Evolutionary conservation across 2,797 vertebrate genomes (phyloP).

Genomic region (Podarcis lilfordi): DNA sequence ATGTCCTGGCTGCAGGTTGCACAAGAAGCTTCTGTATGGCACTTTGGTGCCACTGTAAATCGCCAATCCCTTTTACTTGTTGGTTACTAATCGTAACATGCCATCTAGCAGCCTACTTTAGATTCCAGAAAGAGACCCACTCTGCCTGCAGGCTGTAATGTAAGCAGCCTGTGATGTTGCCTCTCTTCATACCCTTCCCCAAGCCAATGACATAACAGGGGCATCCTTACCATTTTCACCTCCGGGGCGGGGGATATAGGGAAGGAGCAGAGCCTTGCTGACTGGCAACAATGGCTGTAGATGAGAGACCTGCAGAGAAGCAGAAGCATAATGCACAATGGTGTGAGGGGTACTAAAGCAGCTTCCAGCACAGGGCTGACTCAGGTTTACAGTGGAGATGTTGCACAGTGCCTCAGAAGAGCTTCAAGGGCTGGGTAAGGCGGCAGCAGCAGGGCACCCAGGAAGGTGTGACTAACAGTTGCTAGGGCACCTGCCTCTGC

Average conservation of each 20-base stretch:
- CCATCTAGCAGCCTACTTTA: not conserved
- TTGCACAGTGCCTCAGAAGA: not conserved
- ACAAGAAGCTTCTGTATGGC: not conserved
- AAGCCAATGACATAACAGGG: no score
- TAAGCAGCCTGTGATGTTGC: not conserved
- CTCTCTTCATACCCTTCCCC: no score
- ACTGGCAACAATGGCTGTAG: slow-evolving; percentile 95
- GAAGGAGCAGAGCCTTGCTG: slow-evolving; percentile 89
- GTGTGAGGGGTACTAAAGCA: no score
- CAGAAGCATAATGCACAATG: not conserved
- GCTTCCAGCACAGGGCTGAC: not conserved
- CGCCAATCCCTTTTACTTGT: not conserved
- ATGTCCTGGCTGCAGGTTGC: not conserved
- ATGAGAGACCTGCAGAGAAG: slow-evolving; percentile 85
- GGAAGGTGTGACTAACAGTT: not conserved
- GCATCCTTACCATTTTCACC: slow-evolving; percentile 93
- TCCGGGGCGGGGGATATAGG: slow-evolving; percentile 89
- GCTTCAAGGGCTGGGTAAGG: not conserved
- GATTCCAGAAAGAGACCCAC: not conserved
- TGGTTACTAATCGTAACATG: not conserved
- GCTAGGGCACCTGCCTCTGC: not conserved
- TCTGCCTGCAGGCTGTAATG: not conserved
- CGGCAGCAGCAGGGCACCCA: not conserved
- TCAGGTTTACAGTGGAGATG: not conserved
- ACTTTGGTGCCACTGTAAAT: no score